Evolutionary conservation across 2,113 vertebrate genomes (phyloP).

Genomic region (Cariama cristata): DNA sequence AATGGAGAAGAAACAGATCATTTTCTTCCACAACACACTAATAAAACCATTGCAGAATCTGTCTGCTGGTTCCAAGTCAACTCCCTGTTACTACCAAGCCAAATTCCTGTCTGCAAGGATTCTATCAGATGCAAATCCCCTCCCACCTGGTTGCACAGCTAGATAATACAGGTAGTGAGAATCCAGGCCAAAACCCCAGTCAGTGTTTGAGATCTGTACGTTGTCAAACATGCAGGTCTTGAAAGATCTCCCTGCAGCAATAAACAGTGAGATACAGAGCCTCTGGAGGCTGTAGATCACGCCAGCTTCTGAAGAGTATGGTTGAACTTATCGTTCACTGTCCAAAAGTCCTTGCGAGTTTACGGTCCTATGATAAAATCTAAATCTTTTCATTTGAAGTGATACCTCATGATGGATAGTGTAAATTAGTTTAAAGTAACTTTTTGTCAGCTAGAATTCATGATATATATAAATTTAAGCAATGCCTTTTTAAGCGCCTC

Average conservation of each 20-base stretch:
- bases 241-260: not conserved
- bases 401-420: conserved; percentile 51
- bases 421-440: conserved; percentile 73
- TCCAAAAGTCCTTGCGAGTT: conserved; percentile 70
- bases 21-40: not conserved
- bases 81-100: not conserved
- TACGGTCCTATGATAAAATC: conserved; percentile 53
- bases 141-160: not conserved
- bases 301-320: not conserved
- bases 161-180: not conserved
- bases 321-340: conserved; percentile 15
- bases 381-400: conserved; percentile 64
- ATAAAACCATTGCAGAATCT: not conserved
- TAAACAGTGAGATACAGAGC: not conserved
- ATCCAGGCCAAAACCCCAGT: not conserved
- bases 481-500: conserved; percentile 61
- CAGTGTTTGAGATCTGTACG: not conserved
- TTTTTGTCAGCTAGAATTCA: conserved; percentile 72
- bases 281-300: not conserved
- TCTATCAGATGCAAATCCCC: not conserved
- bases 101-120: not conserved
- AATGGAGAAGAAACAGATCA: not conserved
- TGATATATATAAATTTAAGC: conserved; percentile 64
- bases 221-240: not conserved
- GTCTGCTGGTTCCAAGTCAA: not conserved